These are phyloP conservation scores for Leptogaster cylindrica DNA, from an alignment of 2,888 invertebrate species.

Conservation along the genomic window DNA sequence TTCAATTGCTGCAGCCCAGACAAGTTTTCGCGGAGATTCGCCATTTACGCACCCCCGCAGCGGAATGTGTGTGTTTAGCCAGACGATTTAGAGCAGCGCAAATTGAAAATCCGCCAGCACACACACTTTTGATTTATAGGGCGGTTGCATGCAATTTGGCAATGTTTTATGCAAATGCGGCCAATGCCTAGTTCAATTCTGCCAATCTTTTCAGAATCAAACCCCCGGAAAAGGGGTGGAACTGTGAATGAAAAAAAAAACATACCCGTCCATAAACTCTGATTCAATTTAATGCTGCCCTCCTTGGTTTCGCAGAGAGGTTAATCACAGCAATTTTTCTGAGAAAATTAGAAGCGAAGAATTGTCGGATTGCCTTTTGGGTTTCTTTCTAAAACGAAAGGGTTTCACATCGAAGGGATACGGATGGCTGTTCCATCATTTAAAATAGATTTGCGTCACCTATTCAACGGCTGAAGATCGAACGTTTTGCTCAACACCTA, in stretches of 20 bases:
- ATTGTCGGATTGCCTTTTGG: not conserved
- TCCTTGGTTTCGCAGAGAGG: slow-evolving; percentile 1
- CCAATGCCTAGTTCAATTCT: slow-evolving; percentile 38
- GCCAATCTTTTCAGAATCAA: slow-evolving; percentile 12
- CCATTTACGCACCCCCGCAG: slow-evolving; percentile 31
- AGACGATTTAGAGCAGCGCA: slow-evolving; percentile 31
- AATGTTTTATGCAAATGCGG: slow-evolving; percentile 40
- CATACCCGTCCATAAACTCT: slow-evolving; percentile 1
- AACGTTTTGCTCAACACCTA: not conserved
- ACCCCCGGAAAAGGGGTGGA: slow-evolving; percentile 27
- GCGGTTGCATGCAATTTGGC: slow-evolving; percentile 37
- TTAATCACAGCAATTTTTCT: slow-evolving; percentile 33
- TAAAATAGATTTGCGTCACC: not conserved
- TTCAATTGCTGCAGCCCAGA: not conserved
- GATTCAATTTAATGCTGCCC: not conserved
- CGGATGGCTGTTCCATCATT: not conserved
- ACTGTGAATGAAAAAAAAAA: slow-evolving; percentile 32
- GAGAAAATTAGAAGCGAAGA: not conserved
- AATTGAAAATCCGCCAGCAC: slow-evolving; percentile 38
- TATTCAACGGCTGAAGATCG: not conserved
- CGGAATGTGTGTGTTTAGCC: slow-evolving; percentile 33
- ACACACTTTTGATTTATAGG: slow-evolving; percentile 37
- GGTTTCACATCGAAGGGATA: no score
- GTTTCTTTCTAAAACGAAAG: not conserved
- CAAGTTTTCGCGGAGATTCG: slow-evolving; percentile 23